Conservation (phyloP, 2,797 vertebrate species). For the Siniperca undulata region DNA sequence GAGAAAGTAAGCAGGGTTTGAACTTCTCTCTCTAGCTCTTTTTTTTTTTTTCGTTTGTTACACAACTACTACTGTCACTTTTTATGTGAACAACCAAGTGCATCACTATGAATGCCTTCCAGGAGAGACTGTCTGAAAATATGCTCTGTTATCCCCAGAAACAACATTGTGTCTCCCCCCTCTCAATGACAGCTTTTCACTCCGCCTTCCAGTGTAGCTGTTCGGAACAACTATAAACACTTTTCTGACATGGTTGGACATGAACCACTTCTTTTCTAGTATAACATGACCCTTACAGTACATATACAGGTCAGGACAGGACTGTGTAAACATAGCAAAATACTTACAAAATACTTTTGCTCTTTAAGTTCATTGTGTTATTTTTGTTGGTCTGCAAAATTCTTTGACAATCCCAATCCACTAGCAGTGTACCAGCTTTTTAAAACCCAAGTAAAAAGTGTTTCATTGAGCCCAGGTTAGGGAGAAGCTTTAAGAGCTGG, state of each 20-base stretch:
- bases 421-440: constrained; percentile 4
- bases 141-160: neutral
- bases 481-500: constrained; percentile 14
- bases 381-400: neutral
- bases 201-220: too few relatives aligned
- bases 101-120: neutral
- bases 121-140: neutral
- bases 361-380: neutral
- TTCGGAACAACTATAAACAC: too few relatives aligned
- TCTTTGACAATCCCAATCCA: neutral
- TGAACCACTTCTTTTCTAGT: neutral
- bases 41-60: neutral
- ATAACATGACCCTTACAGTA: neutral
- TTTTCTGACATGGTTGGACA: neutral
- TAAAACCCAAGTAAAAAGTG: neutral
- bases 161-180: neutral
- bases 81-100: neutral
- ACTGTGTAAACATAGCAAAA: neutral
- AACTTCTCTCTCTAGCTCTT: neutral
- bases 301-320: neutral
- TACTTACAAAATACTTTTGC: neutral
- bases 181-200: neutral
- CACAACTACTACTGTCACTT: neutral
- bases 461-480: constrained; percentile 12
- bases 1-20: neutral